These are phyloP conservation scores for Rhizomys pruinosus DNA, from an alignment of 2,113 vertebrate species.

Conservation along the genomic window DNA sequence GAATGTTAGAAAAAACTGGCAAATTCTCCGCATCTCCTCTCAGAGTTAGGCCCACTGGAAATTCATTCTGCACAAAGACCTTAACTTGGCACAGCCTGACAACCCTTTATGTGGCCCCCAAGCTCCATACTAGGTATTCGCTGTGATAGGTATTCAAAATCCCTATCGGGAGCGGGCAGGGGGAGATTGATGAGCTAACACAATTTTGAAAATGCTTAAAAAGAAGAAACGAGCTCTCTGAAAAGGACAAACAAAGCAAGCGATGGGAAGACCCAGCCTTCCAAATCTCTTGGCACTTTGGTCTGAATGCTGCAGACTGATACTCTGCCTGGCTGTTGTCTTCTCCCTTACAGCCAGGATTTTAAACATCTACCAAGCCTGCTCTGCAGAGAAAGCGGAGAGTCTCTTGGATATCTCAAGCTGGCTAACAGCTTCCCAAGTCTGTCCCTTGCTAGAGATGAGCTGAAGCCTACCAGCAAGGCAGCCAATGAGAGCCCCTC, in stretches of 20 bases:
- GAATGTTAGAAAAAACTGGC: not conserved
- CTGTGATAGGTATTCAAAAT: not conserved
- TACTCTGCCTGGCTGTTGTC: not conserved
- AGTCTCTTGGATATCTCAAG: slow-evolving; percentile 50
- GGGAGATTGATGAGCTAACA: not conserved
- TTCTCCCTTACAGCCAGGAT: slow-evolving; percentile 44
- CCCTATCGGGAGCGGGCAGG: not conserved
- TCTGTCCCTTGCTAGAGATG: not conserved
- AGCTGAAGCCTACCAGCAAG: not conserved
- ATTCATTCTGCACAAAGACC: not conserved
- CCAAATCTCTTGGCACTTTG: not conserved
- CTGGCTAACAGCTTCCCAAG: slow-evolving; percentile 62
- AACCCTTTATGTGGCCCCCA: not conserved
- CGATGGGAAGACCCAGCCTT: slow-evolving; percentile 15
- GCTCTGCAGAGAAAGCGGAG: slow-evolving; percentile 51
- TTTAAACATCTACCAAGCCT: slow-evolving; percentile 39
- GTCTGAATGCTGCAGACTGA: not conserved
- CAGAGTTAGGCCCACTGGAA: not conserved
- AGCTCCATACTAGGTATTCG: not conserved
- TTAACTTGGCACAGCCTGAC: not conserved
- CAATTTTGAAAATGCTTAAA: slow-evolving; percentile 2
- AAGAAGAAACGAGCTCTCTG: not conserved
- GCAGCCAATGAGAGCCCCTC: not conserved
- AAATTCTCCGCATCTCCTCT: not conserved
- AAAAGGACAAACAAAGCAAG: not conserved